Percentiles rank a stretch among this genome's conserved stretches.
Evolutionary conservation across 2,797 vertebrate genomes (phyloP).

Genomic region (Pipistrellus kuhlii): DNA sequence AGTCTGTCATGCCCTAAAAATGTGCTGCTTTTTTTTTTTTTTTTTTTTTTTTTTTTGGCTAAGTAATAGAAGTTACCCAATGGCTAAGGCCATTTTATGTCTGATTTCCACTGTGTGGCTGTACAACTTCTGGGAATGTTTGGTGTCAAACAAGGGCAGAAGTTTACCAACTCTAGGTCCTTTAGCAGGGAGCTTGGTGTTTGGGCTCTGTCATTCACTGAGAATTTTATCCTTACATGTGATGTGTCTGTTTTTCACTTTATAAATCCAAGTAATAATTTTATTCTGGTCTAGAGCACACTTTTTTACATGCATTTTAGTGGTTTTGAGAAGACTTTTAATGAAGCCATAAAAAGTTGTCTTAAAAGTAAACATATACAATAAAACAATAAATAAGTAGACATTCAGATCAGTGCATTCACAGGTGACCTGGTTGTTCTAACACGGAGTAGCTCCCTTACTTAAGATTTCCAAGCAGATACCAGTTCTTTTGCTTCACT

Average conservation of each 20-base stretch:
- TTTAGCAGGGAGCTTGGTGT: not conserved
- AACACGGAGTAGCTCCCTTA: not conserved
- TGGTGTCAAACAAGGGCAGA: constrained; percentile 51
- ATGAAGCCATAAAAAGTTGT: constrained; percentile 73
- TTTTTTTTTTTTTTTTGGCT: constrained; percentile 27
- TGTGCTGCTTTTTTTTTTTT: constrained; percentile 56
- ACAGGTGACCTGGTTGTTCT: not conserved
- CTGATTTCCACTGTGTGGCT: constrained; percentile 54
- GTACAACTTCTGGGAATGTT: constrained; percentile 41
- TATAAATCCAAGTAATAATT: constrained; percentile 71
- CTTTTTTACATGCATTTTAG: constrained; percentile 71
- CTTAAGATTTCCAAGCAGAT: not conserved
- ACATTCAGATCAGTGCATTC: constrained; percentile 64
- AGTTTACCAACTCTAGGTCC: not conserved
- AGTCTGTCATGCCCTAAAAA: constrained; percentile 71
- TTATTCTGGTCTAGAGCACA: constrained; percentile 72
- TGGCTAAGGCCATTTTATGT: constrained; percentile 62
- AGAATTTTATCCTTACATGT: not conserved
- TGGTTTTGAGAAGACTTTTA: constrained; percentile 80
- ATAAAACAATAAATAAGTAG: constrained; percentile 78
- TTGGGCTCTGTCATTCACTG: not conserved
- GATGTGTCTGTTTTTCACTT: constrained; percentile 24
- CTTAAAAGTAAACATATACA: constrained; percentile 76
- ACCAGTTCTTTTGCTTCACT: constrained; percentile 27
- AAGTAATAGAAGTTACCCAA: constrained; percentile 68